A percentile compares a stretch with the other conserved stretches of the same genome.
phyloP scores from a whole-genome alignment of 2,888 invertebrate species.

The Lasius platythorax region DNA sequence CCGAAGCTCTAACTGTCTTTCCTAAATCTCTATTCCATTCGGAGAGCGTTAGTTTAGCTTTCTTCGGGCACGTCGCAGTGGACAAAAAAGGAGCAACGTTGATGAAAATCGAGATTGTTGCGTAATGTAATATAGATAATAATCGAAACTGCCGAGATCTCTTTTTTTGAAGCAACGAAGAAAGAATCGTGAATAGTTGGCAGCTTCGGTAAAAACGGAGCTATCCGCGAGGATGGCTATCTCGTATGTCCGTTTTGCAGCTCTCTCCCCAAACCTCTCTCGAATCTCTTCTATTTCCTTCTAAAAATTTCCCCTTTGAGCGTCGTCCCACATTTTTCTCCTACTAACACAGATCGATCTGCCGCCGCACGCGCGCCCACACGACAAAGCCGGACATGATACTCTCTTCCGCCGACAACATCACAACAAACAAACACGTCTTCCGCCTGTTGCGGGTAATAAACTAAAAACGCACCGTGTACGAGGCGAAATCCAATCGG shows the following conservation, averaged over 20 bases:
- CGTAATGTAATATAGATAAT: constrained; percentile 54
- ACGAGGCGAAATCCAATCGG: constrained; percentile 49
- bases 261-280: constrained; percentile 43
- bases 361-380: constrained; percentile 85
- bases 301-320: constrained; percentile 38
- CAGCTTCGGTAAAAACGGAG: constrained; percentile 63
- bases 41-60: constrained; percentile 48
- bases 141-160: constrained; percentile 24
- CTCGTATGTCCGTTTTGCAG: constrained; percentile 46
- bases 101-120: constrained; percentile 42
- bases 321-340: constrained; percentile 57
- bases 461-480: constrained; percentile 56
- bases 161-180: constrained; percentile 15
- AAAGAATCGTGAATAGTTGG: constrained; percentile 57
- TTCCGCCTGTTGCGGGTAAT: constrained; percentile 18
- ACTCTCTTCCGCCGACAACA: constrained; percentile 54
- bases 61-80: constrained; percentile 27
- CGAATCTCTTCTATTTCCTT: constrained; percentile 26
- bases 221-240: constrained; percentile 6
- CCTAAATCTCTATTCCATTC: constrained; percentile 23
- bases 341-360: constrained; percentile 65
- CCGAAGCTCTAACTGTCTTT: constrained; percentile 73
- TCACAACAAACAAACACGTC: constrained; percentile 47
- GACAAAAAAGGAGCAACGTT: constrained; percentile 26
- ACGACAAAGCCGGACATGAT: constrained; percentile 77